Evolutionary conservation across 2,113 vertebrate genomes (phyloP), one percentile per base, ranked within the genome.

Genomic region (Lota lota): DNA sequence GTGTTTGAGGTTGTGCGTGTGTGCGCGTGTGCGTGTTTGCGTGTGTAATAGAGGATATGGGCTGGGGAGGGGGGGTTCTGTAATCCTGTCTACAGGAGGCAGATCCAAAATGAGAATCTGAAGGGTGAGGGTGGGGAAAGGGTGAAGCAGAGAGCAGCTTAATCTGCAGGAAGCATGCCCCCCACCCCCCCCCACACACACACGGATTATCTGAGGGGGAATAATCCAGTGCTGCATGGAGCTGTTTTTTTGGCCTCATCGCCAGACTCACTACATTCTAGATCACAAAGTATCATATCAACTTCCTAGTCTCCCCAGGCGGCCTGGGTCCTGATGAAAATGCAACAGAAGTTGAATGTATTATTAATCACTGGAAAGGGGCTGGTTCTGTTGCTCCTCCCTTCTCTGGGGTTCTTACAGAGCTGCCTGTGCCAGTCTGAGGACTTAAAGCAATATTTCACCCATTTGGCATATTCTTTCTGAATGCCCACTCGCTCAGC

Each of bases 131-230:
- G 77, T 67, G 54, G 24, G 64, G 61, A 63, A 54, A 54, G 53
- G 56, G 47, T 62, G 66, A 57, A 54, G 69, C 78, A 66, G 54
- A 68, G 73, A 72, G 63, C 73, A 71, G 78, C 79, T 81, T 89
- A 90, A 90, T 89, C 87, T 86, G 85, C 61, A 53, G 74, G 73
- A 75, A 67, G 74, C 74, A 69, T 82, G 79, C 72, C 59, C 74
- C 76, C 40, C 40, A 5, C 40, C 7, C 7, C 40, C 7, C 40
- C 1, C 40, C 40, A 47, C 40, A 47, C 74, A 60, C 66, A 78
- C 58, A 72, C 67, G 82, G 87, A 92, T 91, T 89, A 92, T 87
- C 75, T 80, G 62, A 21, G 66, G 40, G 71, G 59, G 64, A 79
- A 85, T 91, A 91, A 92, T 90, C 88, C 78, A 78, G 73, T 69